Percentiles rank a stretch among this genome's conserved stretches.
These are phyloP conservation scores for Andrena minutula DNA, from an alignment of 2,888 invertebrate species.

Conservation along the genomic window DNA sequence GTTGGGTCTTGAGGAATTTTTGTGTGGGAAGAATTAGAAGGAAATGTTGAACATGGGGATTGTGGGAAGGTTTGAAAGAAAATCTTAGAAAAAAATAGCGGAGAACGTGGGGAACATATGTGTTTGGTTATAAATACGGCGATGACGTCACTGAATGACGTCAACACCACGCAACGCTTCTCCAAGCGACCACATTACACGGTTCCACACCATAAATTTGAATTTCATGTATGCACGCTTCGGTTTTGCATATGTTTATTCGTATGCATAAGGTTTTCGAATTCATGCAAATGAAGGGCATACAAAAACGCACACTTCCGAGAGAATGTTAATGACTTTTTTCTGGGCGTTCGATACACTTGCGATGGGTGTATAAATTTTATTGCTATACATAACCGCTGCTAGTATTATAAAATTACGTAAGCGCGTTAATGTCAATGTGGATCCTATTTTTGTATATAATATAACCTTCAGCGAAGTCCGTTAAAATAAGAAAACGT, in stretches of 20 bases:
- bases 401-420: background rate
- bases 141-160: conserved; percentile 61
- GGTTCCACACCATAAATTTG: background rate
- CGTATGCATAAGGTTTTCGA: background rate
- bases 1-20: background rate
- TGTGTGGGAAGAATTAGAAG: background rate
- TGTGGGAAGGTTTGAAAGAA: background rate
- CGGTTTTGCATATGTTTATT: conserved; percentile 8
- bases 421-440: conserved; percentile 13
- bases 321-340: background rate
- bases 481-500: background rate
- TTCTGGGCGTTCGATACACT: background rate
- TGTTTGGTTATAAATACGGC: conserved; percentile 39
- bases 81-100: background rate
- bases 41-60: no score
- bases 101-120: conserved; percentile 21
- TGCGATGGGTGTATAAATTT: background rate
- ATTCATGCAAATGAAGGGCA: background rate
- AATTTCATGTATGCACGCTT: background rate
- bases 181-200: conserved; percentile 5
- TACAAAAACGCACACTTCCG: background rate
- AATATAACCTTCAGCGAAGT: conserved; percentile 1
- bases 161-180: conserved; percentile 34
- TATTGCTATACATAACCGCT: background rate
- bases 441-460: conserved; percentile 11